Base-by-base conservation (phyloP, 2,797 vertebrate genomes). In the Hoplostethus mediterraneus region DNA sequence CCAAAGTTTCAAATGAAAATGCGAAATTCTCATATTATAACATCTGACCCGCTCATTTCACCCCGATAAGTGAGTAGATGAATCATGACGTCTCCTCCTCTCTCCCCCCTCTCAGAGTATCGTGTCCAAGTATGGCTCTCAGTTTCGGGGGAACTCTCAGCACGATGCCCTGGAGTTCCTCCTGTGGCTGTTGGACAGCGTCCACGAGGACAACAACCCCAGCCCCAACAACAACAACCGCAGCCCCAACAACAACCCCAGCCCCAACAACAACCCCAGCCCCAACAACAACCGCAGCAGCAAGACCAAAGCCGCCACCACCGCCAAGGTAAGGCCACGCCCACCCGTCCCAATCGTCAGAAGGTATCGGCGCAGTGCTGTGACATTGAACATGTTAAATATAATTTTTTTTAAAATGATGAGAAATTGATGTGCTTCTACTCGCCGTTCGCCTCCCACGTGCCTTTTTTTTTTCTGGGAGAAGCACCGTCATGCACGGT, bases 91-190 rank as follows among this genome's bases (percentile, higher is more conserved):
- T 73, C 53, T 79, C 38, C 53, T 79, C 38, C 63, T 67, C 52
- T 58, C 64, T 73, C 77, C 79, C 21, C 21, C 21, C 21, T 1
- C 21, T 40, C 89, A 98, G 97, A 96, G 93, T 74, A 95, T 94
- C 0, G 97, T 99, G 72, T 95, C 97, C 82, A 97, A 97, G 89
- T 96, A 99, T 2, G 93, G 94, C 70, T 86, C 96, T 5, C 97
- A 99, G 94, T 98, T 98, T 86, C 95, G 95, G 33, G 97, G 97
- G 55, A 97, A 97, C 17, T 95, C 96, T 6, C 97, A 99, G 81
- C 97, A 98, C 0, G 97, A 98, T 0, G 97, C 97, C 71, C 93
- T 98, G 28, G 97, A 99, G 91, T 98, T 99, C 90, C 95, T 99
- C 65, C 96, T 99, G 58, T 99, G 97, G 97, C 88, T 99, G 64